Conservation (phyloP, 1,140 invertebrate genomes). For the Calephelis virginiensis region DNA sequence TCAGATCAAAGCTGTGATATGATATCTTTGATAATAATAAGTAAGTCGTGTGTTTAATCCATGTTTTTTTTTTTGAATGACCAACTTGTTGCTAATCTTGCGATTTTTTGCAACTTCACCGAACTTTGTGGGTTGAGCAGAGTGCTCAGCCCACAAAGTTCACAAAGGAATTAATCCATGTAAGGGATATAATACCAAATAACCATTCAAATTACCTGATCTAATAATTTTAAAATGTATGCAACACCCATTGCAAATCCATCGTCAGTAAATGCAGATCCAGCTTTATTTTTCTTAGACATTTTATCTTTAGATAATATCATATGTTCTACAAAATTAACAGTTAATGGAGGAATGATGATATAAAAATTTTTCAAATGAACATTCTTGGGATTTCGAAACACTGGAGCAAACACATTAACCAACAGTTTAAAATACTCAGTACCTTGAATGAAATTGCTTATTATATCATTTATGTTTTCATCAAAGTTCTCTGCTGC, state of each 20-base stretch:
- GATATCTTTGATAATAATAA: neutral
- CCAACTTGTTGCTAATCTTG: no score
- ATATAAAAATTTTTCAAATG: conserved; percentile 97
- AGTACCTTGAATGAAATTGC: conserved; percentile 94
- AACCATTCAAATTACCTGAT: conserved; percentile 76
- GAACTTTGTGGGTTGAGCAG: no score
- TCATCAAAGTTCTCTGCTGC: conserved; percentile 87
- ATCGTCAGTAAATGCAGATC: conserved; percentile 97
- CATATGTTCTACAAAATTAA: conserved; percentile 97
- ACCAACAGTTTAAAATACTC: conserved; percentile 97
- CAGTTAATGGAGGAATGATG: conserved; percentile 94
- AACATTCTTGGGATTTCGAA: conserved; percentile 91
- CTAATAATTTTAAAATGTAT: conserved; percentile 84
- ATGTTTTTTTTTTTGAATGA: no score
- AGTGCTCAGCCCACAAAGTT: no score
- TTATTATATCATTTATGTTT: conserved; percentile 87
- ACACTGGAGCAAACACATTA: conserved; percentile 94
- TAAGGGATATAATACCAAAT: neutral
- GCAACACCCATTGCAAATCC: conserved; percentile 97
- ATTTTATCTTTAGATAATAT: conserved; percentile 96
- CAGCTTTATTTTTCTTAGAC: conserved; percentile 90
- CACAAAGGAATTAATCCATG: neutral
- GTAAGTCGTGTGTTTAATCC: neutral
- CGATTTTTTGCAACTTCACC: no score
- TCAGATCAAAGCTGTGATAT: no score